A percentile compares a stretch with the other conserved stretches of the same genome.
These are phyloP conservation scores for Prosapia bicincta DNA, from an alignment of 2,888 invertebrate genomes.

Conservation along the genomic window DNA sequence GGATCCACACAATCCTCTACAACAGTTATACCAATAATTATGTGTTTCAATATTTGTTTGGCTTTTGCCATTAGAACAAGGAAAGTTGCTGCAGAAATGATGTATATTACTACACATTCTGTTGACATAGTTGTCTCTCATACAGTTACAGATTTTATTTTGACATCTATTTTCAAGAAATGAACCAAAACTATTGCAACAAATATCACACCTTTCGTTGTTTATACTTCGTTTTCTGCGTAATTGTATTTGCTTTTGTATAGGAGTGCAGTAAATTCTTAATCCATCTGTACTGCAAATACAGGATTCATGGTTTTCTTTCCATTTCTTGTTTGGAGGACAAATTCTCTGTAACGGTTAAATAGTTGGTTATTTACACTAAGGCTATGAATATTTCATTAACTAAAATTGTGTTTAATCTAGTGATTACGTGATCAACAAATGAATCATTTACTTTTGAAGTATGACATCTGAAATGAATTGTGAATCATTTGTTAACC, in stretches of 20 bases:
- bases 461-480: no score
- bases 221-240: background rate
- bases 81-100: background rate
- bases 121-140: background rate
- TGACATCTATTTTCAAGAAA: no score
- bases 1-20: background rate
- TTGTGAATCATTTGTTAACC: no score
- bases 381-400: no score
- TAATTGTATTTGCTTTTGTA: background rate
- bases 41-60: background rate
- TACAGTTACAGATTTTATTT: background rate
- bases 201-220: background rate
- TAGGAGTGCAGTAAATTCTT: background rate
- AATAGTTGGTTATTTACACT: no score
- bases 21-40: background rate
- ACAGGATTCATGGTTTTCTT: background rate
- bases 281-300: background rate
- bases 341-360: background rate
- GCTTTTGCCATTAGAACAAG: background rate
- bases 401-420: no score
- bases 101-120: background rate
- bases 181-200: no score
- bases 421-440: no score
- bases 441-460: no score
- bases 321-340: background rate